Percentiles rank a stretch among this genome's conserved stretches.
phyloP scores from a whole-genome alignment of 1,140 invertebrate genomes.

The Drosophila quadrilineata region DNA sequence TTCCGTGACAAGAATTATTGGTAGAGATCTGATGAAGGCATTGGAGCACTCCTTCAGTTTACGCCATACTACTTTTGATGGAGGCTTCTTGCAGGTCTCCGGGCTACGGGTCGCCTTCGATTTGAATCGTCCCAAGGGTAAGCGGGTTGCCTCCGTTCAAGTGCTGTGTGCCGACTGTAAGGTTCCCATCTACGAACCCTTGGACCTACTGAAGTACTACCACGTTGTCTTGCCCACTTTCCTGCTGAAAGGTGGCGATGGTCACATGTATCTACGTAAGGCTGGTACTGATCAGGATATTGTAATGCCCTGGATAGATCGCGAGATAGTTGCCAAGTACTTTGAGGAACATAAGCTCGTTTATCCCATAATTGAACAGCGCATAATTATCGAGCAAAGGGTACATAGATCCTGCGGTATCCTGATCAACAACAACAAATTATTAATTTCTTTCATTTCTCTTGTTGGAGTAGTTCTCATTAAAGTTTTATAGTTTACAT shows the following conservation, averaged over 20 bases:
- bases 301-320: conserved; percentile 27
- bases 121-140: conserved; percentile 81
- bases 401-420: background rate
- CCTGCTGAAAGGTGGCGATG: conserved; percentile 65
- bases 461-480: no score
- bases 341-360: conserved; percentile 73
- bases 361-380: conserved; percentile 82
- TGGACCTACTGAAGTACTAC: conserved; percentile 69
- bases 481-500: no score
- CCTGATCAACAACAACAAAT: no score
- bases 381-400: conserved; percentile 68
- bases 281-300: background rate
- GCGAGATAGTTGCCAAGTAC: conserved; percentile 43
- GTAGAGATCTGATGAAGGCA: conserved; percentile 69
- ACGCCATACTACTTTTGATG: conserved; percentile 81
- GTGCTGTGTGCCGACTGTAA: conserved; percentile 83
- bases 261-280: conserved; percentile 41
- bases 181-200: conserved; percentile 63
- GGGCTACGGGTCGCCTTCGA: conserved; percentile 83
- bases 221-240: conserved; percentile 81
- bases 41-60: conserved; percentile 83
- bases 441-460: no score
- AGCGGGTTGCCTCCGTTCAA: conserved; percentile 82
- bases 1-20: conserved; percentile 82
- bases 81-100: conserved; percentile 84